A percentile compares a stretch with the other conserved stretches of the same genome.
These are phyloP conservation scores for Drosophila acutilabella DNA, from an alignment of 2,888 invertebrate species.

Conservation along the genomic window DNA sequence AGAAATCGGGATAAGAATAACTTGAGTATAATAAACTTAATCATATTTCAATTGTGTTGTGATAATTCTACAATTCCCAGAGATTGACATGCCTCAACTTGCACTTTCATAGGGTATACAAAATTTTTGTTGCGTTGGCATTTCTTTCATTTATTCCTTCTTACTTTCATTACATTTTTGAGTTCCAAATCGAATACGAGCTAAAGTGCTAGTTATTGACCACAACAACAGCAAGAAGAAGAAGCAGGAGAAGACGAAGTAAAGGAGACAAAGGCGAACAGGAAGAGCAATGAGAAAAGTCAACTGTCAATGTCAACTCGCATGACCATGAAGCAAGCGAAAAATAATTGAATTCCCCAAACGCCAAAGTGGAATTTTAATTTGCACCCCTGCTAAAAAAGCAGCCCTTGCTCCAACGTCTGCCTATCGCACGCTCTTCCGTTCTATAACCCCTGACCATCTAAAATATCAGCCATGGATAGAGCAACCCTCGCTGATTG, in stretches of 20 bases:
- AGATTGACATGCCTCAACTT: neutral
- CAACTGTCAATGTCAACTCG: conserved; percentile 71
- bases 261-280: conserved; percentile 12
- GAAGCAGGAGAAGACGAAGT: neutral
- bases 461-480: neutral
- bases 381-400: conserved; percentile 59
- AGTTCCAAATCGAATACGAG: conserved; percentile 18
- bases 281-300: conserved; percentile 13
- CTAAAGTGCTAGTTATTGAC: conserved; percentile 61
- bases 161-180: conserved; percentile 12
- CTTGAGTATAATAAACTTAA: no score
- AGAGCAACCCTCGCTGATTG: conserved; percentile 68
- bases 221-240: conserved; percentile 44
- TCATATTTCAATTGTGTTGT: no score
- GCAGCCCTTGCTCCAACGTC: neutral
- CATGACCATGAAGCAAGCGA: conserved; percentile 57
- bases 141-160: conserved; percentile 21
- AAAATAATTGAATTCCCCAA: conserved; percentile 82
- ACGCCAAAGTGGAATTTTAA: conserved; percentile 83
- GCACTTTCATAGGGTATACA: conserved; percentile 14
- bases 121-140: conserved; percentile 16
- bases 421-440: neutral
- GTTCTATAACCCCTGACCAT: neutral
- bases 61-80: no score
- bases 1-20: no score